A percentile compares a stretch with the other conserved stretches of the same genome.
Conservation (phyloP, 2,113 vertebrate species). For the Symphodus melops region DNA sequence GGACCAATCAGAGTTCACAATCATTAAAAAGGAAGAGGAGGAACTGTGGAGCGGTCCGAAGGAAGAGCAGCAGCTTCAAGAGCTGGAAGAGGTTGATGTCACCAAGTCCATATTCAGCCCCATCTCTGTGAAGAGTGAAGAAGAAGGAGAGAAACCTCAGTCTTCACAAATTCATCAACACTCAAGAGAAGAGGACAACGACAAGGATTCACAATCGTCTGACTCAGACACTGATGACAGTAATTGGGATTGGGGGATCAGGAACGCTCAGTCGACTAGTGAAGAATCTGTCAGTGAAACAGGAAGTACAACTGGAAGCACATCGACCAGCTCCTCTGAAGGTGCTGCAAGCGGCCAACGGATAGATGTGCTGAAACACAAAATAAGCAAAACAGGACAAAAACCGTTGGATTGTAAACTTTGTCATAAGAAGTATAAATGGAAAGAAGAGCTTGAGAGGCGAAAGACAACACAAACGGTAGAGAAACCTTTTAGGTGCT, state of each 20-base stretch:
- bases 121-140: slow-evolving; percentile 13
- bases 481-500: not conserved
- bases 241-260: not conserved
- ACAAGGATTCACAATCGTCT: not conserved
- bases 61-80: not conserved
- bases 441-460: too few relatives aligned
- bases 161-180: not conserved
- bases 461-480: not conserved
- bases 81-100: not conserved
- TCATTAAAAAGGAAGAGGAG: slow-evolving; percentile 24
- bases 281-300: not conserved
- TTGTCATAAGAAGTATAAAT: not conserved
- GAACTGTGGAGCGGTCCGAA: not conserved
- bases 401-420: not conserved
- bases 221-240: slow-evolving; percentile 7
- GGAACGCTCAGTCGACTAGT: not conserved
- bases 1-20: too few relatives aligned
- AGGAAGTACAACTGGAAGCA: not conserved
- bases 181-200: not conserved
- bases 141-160: slow-evolving; percentile 7
- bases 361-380: not conserved
- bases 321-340: not conserved
- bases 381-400: not conserved
- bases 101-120: not conserved
- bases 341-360: not conserved